Percentiles rank a stretch among this genome's conserved stretches.
These are phyloP conservation scores for Nylanderia fulva DNA, from an alignment of 1,140 invertebrate species.

Conservation along the genomic window DNA sequence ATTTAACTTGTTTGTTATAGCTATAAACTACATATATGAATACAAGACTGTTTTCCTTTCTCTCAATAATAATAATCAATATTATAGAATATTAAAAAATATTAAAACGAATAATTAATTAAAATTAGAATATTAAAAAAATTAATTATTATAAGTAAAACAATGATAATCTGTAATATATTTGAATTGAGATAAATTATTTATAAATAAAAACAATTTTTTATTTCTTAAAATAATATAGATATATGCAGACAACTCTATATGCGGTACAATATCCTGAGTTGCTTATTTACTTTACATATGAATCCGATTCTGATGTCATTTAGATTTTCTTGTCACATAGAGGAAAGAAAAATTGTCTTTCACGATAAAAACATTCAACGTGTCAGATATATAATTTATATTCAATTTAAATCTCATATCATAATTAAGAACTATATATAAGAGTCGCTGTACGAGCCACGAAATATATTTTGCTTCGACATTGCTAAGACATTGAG, in stretches of 20 bases:
- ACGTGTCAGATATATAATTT: background rate
- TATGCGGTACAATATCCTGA: too few relatives aligned
- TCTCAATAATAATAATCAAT: background rate
- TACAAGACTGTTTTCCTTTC: background rate
- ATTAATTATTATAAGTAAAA: background rate
- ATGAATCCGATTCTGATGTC: background rate
- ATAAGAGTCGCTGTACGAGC: too few relatives aligned
- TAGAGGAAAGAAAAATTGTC: background rate
- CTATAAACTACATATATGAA: background rate
- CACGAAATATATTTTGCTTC: too few relatives aligned
- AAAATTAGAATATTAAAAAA: background rate
- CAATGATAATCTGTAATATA: too few relatives aligned
- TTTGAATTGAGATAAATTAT: too few relatives aligned
- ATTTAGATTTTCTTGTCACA: background rate
- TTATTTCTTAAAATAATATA: too few relatives aligned
- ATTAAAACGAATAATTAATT: background rate
- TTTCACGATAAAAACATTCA: background rate
- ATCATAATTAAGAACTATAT: too few relatives aligned
- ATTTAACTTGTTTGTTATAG: too few relatives aligned
- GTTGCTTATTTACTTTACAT: background rate
- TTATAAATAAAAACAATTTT: too few relatives aligned
- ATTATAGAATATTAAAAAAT: background rate
- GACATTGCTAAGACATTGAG: too few relatives aligned
- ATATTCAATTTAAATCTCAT: background rate
- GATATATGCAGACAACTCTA: too few relatives aligned